These are phyloP conservation scores for Ophthalmolycus amberensis DNA, from an alignment of 2,113 vertebrate species.

Conservation along the genomic window DNA sequence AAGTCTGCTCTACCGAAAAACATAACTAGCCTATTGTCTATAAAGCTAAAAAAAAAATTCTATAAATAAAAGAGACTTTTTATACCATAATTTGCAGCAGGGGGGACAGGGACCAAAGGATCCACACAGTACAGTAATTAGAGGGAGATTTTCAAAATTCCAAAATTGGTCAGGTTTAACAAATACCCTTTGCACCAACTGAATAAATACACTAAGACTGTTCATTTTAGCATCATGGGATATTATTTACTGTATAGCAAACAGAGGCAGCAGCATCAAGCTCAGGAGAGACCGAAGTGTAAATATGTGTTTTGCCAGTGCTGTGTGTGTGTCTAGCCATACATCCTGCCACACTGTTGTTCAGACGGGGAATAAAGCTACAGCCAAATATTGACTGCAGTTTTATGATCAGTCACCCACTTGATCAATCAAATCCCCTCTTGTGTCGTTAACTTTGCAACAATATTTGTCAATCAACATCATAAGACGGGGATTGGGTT, in stretches of 20 bases:
- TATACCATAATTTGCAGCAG: slow-evolving; percentile 71
- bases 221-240: slow-evolving; percentile 61
- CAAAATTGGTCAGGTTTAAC: slow-evolving; percentile 78
- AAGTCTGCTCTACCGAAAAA: slow-evolving; percentile 79
- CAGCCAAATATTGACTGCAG: slow-evolving; percentile 76
- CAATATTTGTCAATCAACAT: slow-evolving; percentile 81
- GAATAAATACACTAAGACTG: slow-evolving; percentile 65
- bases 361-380: slow-evolving; percentile 66
- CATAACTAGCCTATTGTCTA: slow-evolving; percentile 79
- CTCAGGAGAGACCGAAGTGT: slow-evolving; percentile 54
- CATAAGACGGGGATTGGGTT: slow-evolving; percentile 43
- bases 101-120: slow-evolving; percentile 66
- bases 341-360: slow-evolving; percentile 52
- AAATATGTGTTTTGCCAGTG: slow-evolving; percentile 73
- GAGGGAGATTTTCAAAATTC: slow-evolving; percentile 66
- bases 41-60: slow-evolving; percentile 46
- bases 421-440: slow-evolving; percentile 82
- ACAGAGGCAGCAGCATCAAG: slow-evolving; percentile 57
- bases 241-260: slow-evolving; percentile 63
- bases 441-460: slow-evolving; percentile 76
- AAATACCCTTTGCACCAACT: slow-evolving; percentile 64
- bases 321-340: slow-evolving; percentile 56
- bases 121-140: slow-evolving; percentile 77
- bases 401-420: slow-evolving; percentile 79
- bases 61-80: slow-evolving; percentile 80